A percentile compares a stretch with the other conserved stretches of the same genome.
phyloP scores from a whole-genome alignment of 2,113 vertebrate genomes.

The Chlorocebus sabaeus region DNA sequence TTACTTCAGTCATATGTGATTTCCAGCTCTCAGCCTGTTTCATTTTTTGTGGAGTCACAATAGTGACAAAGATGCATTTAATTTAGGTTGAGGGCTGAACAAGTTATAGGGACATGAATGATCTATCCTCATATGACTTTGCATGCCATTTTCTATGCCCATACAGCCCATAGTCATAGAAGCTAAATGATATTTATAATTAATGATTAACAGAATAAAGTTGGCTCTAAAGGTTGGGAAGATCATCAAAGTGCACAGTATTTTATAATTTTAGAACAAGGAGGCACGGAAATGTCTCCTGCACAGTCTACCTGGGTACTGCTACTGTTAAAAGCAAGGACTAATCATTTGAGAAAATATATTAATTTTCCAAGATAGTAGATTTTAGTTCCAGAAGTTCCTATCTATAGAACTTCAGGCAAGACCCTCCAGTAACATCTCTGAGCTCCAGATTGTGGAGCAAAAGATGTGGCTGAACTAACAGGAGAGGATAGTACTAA shows the following conservation, averaged over 20 bases:
- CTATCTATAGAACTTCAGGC: not conserved
- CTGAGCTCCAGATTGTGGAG: not conserved
- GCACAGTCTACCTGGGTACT: not conserved
- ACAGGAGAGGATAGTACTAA: not conserved
- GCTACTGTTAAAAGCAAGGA: constrained; percentile 47
- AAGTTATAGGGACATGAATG: constrained; percentile 17
- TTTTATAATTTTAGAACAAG: constrained; percentile 42
- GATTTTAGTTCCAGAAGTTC: not conserved
- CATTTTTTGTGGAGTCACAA: constrained; percentile 1
- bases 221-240: not conserved
- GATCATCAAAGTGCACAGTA: not conserved
- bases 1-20: not conserved
- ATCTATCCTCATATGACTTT: constrained; percentile 15
- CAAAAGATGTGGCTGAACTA: not conserved
- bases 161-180: constrained; percentile 30
- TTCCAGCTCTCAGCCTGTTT: not conserved
- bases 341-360: constrained; percentile 34
- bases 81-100: constrained; percentile 19
- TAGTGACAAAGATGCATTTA: constrained; percentile 56
- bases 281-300: not conserved
- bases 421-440: not conserved
- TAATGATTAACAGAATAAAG: constrained; percentile 7
- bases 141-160: constrained; percentile 47
- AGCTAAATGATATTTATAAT: constrained; percentile 65
- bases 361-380: not conserved